phyloP scores from a whole-genome alignment of 2,797 vertebrate genomes.

The Alcedo atthis region DNA sequence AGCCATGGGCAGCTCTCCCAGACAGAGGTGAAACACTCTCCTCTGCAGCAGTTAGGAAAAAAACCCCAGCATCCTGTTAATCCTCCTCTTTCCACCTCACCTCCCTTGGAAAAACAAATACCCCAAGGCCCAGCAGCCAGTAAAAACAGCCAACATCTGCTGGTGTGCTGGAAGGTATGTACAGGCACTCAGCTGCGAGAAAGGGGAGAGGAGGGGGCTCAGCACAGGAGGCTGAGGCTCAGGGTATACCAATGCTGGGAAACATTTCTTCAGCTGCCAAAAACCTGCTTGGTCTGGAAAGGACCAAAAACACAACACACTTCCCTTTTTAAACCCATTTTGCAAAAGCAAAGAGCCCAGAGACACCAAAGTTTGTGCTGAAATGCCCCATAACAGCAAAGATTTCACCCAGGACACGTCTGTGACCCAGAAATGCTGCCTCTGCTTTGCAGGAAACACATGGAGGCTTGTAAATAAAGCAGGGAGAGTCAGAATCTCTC shows the following conservation, averaged over 20 bases:
- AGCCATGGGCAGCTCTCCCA: neutral
- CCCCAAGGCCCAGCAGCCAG: slow-evolving; percentile 45
- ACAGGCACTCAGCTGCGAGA: neutral
- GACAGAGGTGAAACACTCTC: slow-evolving; percentile 20
- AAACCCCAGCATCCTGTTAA: slow-evolving; percentile 57
- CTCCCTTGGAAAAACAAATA: slow-evolving; percentile 60
- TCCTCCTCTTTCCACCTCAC: slow-evolving; percentile 56
- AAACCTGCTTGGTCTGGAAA: neutral
- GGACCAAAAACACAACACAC: neutral
- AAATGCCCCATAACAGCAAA: neutral
- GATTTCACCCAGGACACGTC: neutral
- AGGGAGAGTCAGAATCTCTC: neutral
- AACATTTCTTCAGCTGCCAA: neutral
- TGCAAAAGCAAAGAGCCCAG: neutral
- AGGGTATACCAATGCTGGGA: neutral
- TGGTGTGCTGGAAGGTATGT: neutral
- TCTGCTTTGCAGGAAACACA: neutral
- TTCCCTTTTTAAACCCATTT: neutral
- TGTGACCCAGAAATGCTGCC: neutral
- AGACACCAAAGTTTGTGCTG: neutral
- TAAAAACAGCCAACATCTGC: slow-evolving; percentile 40
- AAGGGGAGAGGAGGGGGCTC: neutral
- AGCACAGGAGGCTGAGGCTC: neutral
- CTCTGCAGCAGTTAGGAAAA: neutral
- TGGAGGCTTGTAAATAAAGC: neutral